Percentiles rank a stretch among this genome's conserved stretches.
Conservation (phyloP, 2,113 vertebrate species). For the Caranx melampygus region DNA sequence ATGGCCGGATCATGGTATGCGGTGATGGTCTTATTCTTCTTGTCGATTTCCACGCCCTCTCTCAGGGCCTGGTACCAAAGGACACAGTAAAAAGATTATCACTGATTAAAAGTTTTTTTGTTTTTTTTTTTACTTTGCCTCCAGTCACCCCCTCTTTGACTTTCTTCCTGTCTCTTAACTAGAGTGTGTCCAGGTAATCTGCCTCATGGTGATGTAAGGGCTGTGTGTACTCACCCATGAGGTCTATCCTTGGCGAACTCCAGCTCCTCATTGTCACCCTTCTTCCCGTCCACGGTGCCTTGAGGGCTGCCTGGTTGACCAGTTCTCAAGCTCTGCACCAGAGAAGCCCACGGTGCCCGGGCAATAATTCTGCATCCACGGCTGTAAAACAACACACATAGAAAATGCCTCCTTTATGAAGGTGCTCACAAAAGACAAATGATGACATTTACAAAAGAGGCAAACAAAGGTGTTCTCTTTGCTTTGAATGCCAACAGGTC, state of each 20-base stretch:
- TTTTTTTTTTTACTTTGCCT: background rate
- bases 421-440: slow-evolving; percentile 3
- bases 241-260: slow-evolving; percentile 98
- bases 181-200: background rate
- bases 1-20: slow-evolving; percentile 98
- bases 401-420: slow-evolving; percentile 12
- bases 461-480: background rate
- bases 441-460: background rate
- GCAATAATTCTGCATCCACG: slow-evolving; percentile 93
- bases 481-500: background rate
- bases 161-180: background rate
- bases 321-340: slow-evolving; percentile 97
- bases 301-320: slow-evolving; percentile 97
- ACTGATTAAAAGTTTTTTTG: background rate
- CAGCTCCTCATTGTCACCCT: slow-evolving; percentile 95
- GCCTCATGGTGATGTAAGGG: slow-evolving; percentile 1
- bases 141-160: background rate
- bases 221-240: slow-evolving; percentile 88
- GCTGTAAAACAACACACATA: slow-evolving; percentile 76
- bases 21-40: slow-evolving; percentile 96
- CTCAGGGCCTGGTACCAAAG: slow-evolving; percentile 88
- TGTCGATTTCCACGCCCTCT: slow-evolving; percentile 96
- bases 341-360: slow-evolving; percentile 96
- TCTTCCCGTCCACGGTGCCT: slow-evolving; percentile 95
- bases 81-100: background rate